These are phyloP conservation scores for Phoxinus phoxinus DNA, from an alignment of 2,113 vertebrate species.

Conservation along the genomic window DNA sequence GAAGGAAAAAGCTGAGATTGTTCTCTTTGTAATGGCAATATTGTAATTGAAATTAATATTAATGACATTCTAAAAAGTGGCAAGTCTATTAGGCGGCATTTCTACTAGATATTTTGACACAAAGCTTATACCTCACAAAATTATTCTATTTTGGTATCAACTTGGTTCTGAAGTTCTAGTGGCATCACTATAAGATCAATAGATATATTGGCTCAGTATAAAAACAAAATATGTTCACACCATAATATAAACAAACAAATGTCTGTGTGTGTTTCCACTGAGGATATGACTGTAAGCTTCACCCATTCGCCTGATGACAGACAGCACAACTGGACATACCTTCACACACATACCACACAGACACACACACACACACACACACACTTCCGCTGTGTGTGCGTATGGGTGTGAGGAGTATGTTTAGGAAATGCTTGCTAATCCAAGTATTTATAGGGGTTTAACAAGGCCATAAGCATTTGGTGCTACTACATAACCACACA, in stretches of 20 bases:
- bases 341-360: constrained; percentile 13
- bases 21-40: not conserved
- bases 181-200: not conserved
- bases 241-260: not conserved
- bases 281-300: not conserved
- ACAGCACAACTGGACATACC: constrained; percentile 35
- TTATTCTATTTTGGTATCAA: not conserved
- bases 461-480: not conserved
- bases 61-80: not conserved
- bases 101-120: not conserved
- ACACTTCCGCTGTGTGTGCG: not conserved
- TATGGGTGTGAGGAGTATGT: not conserved
- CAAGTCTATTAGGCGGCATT: not conserved
- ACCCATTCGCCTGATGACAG: constrained; percentile 18
- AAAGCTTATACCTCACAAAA: not conserved
- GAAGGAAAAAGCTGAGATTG: not conserved
- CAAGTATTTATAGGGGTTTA: constrained; percentile 17
- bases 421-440: constrained; percentile 30
- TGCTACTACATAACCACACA: not conserved
- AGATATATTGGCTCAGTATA: not conserved
- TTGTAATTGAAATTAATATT: not conserved
- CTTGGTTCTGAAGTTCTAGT: not conserved
- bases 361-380: constrained; percentile 33
- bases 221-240: not conserved
- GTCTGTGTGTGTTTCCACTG: not conserved